Evolutionary conservation across 2,888 invertebrate genomes (phyloP).

Genomic region (Chamaedrilus cognettii): DNA sequence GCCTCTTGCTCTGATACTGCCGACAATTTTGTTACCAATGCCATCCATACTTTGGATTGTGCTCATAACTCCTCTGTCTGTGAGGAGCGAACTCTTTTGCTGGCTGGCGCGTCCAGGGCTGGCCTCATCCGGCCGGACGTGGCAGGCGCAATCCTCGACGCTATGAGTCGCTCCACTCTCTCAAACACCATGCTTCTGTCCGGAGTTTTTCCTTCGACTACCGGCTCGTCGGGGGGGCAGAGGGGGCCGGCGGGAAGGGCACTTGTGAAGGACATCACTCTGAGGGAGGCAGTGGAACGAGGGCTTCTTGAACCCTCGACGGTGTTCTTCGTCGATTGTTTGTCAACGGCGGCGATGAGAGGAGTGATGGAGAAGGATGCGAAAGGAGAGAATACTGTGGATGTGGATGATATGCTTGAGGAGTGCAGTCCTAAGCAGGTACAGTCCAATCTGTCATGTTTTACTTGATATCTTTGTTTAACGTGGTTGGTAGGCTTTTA

Average conservation of each 20-base stretch:
- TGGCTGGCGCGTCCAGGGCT: neutral
- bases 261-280: too few relatives aligned
- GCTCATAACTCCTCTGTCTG: neutral
- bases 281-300: neutral
- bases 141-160: neutral
- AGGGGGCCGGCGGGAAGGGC: too few relatives aligned
- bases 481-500: too few relatives aligned
- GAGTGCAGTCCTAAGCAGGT: too few relatives aligned
- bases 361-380: neutral
- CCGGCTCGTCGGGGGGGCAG: too few relatives aligned
- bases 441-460: too few relatives aligned
- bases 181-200: neutral
- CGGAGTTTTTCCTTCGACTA: constrained; percentile 2
- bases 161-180: neutral
- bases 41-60: neutral
- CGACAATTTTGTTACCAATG: neutral
- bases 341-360: neutral
- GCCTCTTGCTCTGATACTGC: neutral
- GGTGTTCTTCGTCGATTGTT: neutral
- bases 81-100: neutral
- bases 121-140: neutral
- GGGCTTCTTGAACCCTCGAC: neutral
- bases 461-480: too few relatives aligned
- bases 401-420: too few relatives aligned
- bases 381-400: neutral